phyloP scores from a whole-genome alignment of 2,113 vertebrate species.

The Hemiprocne comata region DNA sequence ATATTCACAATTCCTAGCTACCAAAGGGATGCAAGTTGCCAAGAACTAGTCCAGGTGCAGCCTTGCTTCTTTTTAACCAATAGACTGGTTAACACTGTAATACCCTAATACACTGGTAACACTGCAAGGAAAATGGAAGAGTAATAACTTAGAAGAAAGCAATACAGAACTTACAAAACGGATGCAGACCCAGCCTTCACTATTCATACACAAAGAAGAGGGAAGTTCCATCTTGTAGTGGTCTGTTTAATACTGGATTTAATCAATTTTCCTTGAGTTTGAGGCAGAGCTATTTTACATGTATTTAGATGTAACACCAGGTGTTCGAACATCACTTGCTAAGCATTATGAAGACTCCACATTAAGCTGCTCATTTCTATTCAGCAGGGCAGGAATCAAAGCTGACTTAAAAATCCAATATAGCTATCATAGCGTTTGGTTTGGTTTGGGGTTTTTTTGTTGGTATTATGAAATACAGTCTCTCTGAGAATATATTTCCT shows the following conservation, averaged over 20 bases:
- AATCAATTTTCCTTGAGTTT: not conserved
- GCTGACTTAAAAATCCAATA: slow-evolving; percentile 50
- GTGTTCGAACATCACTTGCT: not conserved
- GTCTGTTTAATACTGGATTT: not conserved
- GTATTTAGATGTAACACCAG: not conserved
- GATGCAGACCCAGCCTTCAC: not conserved
- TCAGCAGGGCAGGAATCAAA: slow-evolving; percentile 39
- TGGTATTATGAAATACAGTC: slow-evolving; percentile 6
- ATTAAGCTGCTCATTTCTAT: slow-evolving; percentile 9
- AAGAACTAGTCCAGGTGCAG: not conserved
- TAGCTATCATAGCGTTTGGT: not conserved
- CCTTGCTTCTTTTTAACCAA: not conserved
- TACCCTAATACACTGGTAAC: not conserved
- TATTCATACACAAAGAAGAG: not conserved
- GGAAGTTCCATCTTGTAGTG: not conserved
- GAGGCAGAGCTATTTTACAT: not conserved
- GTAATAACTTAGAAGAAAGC: not conserved
- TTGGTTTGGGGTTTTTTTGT: not conserved
- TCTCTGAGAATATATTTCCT: slow-evolving; percentile 43
- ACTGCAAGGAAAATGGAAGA: not conserved
- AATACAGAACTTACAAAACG: not conserved
- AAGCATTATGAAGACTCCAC: not conserved
- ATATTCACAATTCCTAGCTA: not conserved
- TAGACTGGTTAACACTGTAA: not conserved
- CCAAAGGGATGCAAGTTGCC: not conserved